phyloP scores from a whole-genome alignment of 2,113 vertebrate genomes.

The Eptesicus fuscus region DNA sequence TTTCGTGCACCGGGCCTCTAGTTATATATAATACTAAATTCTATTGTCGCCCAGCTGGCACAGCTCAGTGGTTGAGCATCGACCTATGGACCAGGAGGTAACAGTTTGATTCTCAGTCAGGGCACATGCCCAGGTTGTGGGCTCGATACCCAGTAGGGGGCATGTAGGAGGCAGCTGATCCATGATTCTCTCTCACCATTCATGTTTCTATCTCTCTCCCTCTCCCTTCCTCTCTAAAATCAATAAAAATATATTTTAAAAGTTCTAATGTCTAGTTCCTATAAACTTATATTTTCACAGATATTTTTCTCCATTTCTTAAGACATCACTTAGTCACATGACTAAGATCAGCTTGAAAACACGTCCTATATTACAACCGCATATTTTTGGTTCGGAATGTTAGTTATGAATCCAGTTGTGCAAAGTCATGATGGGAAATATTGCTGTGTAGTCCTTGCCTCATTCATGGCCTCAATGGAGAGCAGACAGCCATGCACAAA shows the following conservation, averaged over 20 bases:
- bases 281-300: not conserved
- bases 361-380: not conserved
- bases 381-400: constrained; percentile 35
- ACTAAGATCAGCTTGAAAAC: not conserved
- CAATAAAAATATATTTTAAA: not conserved
- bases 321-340: not conserved
- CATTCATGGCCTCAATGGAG: not conserved
- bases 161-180: too few species aligned
- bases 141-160: too few species aligned
- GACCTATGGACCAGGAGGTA: too few species aligned
- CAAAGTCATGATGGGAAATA: not conserved
- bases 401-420: not conserved
- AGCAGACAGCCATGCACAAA: not conserved
- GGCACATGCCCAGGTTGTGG: too few species aligned
- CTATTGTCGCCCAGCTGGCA: not conserved
- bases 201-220: too few species aligned
- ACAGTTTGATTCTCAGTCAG: too few species aligned
- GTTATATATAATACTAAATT: not conserved
- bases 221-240: too few species aligned
- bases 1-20: too few species aligned
- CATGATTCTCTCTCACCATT: too few species aligned
- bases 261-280: not conserved
- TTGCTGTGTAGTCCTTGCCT: not conserved
- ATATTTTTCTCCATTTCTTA: not conserved
- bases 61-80: too few species aligned